Evolutionary conservation across 2,113 vertebrate species (phyloP).

Genomic region (Opisthocomus hoazin): DNA sequence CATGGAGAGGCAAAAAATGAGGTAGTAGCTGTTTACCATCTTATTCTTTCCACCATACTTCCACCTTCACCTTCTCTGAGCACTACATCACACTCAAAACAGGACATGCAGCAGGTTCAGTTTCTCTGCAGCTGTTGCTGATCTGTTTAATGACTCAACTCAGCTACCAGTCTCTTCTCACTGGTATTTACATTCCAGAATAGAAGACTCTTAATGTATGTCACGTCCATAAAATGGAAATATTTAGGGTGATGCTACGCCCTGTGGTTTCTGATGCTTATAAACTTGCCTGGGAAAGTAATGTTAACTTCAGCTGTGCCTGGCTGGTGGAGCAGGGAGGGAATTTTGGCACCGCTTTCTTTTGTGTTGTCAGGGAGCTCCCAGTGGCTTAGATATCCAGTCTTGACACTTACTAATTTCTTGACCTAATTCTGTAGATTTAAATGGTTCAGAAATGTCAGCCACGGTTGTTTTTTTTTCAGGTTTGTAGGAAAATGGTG

Average conservation of each 20-base stretch:
- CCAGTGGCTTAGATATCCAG: not conserved
- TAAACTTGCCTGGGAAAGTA: not conserved
- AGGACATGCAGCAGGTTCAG: not conserved
- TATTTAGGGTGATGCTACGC: not conserved
- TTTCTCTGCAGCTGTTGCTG: not conserved
- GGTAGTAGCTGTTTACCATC: not conserved
- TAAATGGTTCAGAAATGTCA: not conserved
- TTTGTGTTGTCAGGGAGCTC: not conserved
- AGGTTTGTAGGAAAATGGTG: not conserved
- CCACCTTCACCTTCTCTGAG: not conserved
- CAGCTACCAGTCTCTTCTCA: not conserved
- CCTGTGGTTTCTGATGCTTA: not conserved
- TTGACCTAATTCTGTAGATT: not conserved
- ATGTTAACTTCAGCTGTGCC: not conserved
- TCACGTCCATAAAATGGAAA: not conserved
- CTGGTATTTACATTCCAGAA: constrained; percentile 2
- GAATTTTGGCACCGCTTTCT: not conserved
- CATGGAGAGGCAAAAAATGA: not conserved
- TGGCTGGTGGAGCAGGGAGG: not conserved
- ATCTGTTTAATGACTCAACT: not conserved
- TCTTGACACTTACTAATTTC: not conserved
- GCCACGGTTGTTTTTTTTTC: not conserved
- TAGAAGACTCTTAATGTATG: not conserved
- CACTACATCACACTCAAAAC: not conserved
- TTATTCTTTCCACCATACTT: not conserved